phyloP scores from a whole-genome alignment of 2,888 invertebrate species.

The Caenorhabditis panamensis region DNA sequence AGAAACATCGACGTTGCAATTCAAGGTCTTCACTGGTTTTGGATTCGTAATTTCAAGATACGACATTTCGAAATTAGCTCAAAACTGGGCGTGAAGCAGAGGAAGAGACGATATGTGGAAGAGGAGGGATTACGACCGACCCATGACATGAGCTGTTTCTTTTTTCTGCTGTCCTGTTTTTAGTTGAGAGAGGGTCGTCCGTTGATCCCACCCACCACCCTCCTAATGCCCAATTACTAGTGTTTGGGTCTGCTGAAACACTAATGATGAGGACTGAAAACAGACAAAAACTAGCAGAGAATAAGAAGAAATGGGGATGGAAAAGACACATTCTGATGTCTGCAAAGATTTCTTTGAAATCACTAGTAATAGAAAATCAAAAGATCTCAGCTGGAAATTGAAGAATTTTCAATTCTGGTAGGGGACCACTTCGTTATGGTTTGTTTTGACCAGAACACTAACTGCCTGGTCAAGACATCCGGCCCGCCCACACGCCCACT shows the following conservation, averaged over 20 bases:
- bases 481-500: no score
- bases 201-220: slow-evolving; percentile 6
- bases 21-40: slow-evolving; percentile 26
- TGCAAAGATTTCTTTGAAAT: no score
- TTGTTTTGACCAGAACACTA: no score
- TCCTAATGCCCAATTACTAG: slow-evolving; percentile 5
- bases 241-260: not conserved
- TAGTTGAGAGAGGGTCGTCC: slow-evolving; percentile 2
- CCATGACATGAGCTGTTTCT: slow-evolving; percentile 39
- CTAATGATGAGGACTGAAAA: slow-evolving; percentile 19
- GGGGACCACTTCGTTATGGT: no score
- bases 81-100: slow-evolving; percentile 3
- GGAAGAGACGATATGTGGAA: not conserved
- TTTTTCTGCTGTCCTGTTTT: slow-evolving; percentile 21
- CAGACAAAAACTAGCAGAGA: not conserved
- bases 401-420: no score
- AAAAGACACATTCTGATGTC: no score
- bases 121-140: slow-evolving; percentile 31
- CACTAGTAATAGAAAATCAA: no score
- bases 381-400: no score
- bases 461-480: no score
- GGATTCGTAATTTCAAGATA: slow-evolving; percentile 6
- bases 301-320: not conserved
- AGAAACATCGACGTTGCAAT: slow-evolving; percentile 20
- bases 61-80: slow-evolving; percentile 25